phyloP scores from a whole-genome alignment of 1,140 invertebrate genomes.

The Micrasema longulum region DNA sequence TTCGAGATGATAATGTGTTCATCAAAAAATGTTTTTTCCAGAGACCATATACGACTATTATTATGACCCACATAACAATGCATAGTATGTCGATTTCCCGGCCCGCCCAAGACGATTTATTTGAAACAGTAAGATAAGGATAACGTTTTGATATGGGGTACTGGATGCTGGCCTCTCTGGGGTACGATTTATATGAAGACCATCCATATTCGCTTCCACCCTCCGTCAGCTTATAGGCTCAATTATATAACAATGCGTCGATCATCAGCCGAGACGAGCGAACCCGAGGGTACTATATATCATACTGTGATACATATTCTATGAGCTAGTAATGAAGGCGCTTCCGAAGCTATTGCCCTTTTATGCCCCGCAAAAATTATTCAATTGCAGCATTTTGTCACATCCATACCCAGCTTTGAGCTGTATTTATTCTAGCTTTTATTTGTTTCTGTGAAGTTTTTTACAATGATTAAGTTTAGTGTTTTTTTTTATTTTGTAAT shows the following conservation, averaged over 20 bases:
- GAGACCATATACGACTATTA: too few species aligned
- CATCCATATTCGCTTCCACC: slow-evolving; percentile 8
- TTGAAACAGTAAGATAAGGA: neutral
- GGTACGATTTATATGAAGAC: neutral
- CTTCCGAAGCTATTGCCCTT: slow-evolving; percentile 9
- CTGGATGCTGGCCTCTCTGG: neutral
- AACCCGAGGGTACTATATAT: too few species aligned
- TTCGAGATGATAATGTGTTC: too few species aligned
- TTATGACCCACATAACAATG: too few species aligned
- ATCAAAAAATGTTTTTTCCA: too few species aligned
- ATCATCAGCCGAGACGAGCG: neutral
- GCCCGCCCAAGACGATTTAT: neutral
- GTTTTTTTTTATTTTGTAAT: too few species aligned
- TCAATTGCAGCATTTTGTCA: slow-evolving; percentile 20
- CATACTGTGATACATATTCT: neutral
- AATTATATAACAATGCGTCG: slow-evolving; percentile 15
- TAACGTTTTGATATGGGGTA: neutral
- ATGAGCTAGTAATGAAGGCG: slow-evolving; percentile 7
- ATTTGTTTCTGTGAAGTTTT: too few species aligned
- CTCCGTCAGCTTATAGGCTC: slow-evolving; percentile 17
- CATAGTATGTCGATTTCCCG: neutral
- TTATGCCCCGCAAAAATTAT: slow-evolving; percentile 2
- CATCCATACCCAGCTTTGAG: too few species aligned
- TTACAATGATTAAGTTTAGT: too few species aligned
- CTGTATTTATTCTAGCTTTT: too few species aligned